Evolutionary conservation across 2,888 invertebrate genomes (phyloP).

Genomic region (Villa cingulata): DNA sequence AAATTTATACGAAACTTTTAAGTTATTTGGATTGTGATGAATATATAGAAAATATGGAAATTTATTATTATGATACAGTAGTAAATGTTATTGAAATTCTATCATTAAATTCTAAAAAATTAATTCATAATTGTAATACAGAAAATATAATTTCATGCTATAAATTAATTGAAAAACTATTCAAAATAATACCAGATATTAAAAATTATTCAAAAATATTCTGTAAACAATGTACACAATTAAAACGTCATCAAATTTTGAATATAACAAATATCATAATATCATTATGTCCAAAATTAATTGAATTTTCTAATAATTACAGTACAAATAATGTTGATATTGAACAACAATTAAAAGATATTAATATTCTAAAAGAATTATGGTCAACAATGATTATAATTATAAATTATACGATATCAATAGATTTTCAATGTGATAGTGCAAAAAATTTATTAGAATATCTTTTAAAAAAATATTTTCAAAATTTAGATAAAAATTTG

Average conservation of each 20-base stretch:
- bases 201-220: background rate
- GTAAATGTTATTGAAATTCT: background rate
- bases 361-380: background rate
- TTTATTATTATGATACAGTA: background rate
- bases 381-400: background rate
- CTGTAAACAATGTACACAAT: background rate
- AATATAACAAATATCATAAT: background rate
- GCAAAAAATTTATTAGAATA: background rate
- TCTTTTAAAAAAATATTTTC: background rate
- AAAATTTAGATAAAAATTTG: background rate
- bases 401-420: background rate
- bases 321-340: background rate
- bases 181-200: conserved; percentile 1
- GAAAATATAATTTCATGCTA: background rate
- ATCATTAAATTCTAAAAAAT: background rate
- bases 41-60: background rate
- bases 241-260: conserved; percentile 1
- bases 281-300: background rate
- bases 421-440: conserved; percentile 1
- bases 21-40: background rate
- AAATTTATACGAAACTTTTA: conserved; percentile 1
- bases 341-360: background rate
- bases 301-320: conserved; percentile 1
- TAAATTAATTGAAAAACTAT: background rate
- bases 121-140: background rate